Conservation (phyloP, 2,797 vertebrate species). For the Sebastes iracundus region DNA sequence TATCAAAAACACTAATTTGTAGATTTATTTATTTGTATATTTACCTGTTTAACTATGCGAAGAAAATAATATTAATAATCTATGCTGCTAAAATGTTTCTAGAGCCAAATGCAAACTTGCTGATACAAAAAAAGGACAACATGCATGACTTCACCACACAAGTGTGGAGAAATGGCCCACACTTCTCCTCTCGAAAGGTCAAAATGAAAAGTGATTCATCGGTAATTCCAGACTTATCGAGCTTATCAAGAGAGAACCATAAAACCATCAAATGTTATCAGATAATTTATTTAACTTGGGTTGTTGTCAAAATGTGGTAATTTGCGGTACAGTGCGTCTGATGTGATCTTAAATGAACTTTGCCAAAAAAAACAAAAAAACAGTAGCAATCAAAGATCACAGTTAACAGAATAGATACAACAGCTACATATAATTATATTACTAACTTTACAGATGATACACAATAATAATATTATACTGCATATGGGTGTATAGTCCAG, state of each 20-base stretch:
- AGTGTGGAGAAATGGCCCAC: neutral
- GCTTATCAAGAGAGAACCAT: neutral
- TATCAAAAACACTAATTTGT: neutral
- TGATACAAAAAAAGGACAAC: neutral
- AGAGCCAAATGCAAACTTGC: neutral
- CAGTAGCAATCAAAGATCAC: neutral
- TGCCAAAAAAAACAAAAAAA: neutral
- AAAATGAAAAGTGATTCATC: neutral
- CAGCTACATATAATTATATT: neutral
- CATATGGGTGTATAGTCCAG: too few species aligned
- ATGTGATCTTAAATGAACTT: neutral
- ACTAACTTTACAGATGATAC: neutral
- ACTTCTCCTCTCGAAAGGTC: conserved; percentile 17
- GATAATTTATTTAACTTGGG: neutral
- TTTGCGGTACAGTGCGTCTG: neutral
- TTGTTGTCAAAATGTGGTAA: neutral
- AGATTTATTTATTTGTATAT: neutral
- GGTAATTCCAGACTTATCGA: neutral
- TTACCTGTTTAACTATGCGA: neutral
- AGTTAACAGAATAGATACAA: neutral
- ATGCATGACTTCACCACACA: neutral
- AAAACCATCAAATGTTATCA: neutral
- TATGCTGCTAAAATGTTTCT: neutral
- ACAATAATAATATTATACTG: too few species aligned
- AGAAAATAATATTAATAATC: neutral